Evolutionary conservation across 2,797 vertebrate species (phyloP).

Genomic region (Holocentrus rufus): DNA sequence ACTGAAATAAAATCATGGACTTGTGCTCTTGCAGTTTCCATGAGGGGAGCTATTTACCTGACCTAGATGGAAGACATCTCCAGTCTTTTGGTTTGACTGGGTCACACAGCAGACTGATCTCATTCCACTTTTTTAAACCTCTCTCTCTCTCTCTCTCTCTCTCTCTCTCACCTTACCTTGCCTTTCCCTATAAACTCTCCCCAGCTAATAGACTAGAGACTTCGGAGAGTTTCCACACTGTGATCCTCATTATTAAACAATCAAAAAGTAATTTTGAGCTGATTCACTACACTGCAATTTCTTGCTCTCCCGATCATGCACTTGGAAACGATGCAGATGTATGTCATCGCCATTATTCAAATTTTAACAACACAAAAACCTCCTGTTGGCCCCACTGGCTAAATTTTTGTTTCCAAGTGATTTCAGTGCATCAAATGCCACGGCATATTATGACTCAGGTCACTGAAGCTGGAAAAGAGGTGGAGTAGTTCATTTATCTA

Average conservation of each 20-base stretch:
- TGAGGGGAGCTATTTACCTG: too few species aligned
- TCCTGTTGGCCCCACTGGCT: not conserved
- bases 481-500: not conserved
- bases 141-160: conserved; percentile 4
- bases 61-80: too few species aligned
- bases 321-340: not conserved
- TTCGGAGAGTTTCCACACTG: conserved; percentile 14
- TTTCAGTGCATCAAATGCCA: not conserved
- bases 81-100: too few species aligned
- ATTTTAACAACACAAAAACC: conserved; percentile 13
- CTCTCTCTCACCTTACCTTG: conserved; percentile 10
- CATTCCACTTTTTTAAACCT: not conserved
- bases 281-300: conserved; percentile 12
- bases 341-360: not conserved
- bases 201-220: not conserved
- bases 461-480: not conserved
- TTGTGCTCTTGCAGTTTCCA: too few species aligned
- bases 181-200: conserved; percentile 1
- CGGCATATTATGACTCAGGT: not conserved
- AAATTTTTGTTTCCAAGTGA: conserved; percentile 5
- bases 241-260: not conserved
- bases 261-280: not conserved
- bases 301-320: not conserved
- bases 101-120: too few species aligned
- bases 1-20: conserved; percentile 26